Base-by-base conservation (phyloP, 1,140 invertebrate species). In the Drosophila navojoa region DNA sequence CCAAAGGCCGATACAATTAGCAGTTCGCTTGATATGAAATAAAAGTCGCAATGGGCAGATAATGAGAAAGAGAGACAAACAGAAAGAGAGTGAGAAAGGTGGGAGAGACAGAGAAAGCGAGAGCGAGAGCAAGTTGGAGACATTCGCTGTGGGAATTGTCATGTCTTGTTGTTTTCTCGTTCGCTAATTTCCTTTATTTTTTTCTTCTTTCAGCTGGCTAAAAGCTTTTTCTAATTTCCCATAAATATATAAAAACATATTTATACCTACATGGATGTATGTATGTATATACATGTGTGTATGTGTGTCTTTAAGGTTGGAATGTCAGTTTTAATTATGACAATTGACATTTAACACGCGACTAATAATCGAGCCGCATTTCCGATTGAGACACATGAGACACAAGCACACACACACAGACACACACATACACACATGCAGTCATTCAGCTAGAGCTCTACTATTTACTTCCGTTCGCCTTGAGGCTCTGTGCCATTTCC, bases 181-280 rank as follows among this genome's bases (percentile, higher is more conserved):
- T 57, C 10, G 44, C 38, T 60, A 27, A 38, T 62, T 64, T 50
- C 22, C 40, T 38, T 38, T 10, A 32, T 38, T 13, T 38, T 38
- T 63, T n/a, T n/a, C n/a, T n/a, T n/a, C n/a, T 58, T 22, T 62
- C 29, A 40, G 47, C 35, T 62, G 15, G 53, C 71, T 86, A 85
- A 85, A 85, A 81, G 81, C 78, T 81, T 86, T 85, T 85, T 72
- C 70, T 86, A 85, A 86, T 85, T 85, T 80, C 57, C 64, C 77
- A 78, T 62, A 57, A 63, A 63, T 71, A 25, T 35, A 16, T 7
- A 11, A 5, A 25, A 29, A 27, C 16, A 22, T 47, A 22, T 47
- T 22, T 22, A 22, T 47, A 25, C 10, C 7, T 38, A 22, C 19
- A 1, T 22, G 3, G 19, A n/a, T 45, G 22, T 13, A 16, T 16